These are phyloP conservation scores for Apodemia duryi DNA, from an alignment of 2,888 invertebrate species.

Conservation along the genomic window DNA sequence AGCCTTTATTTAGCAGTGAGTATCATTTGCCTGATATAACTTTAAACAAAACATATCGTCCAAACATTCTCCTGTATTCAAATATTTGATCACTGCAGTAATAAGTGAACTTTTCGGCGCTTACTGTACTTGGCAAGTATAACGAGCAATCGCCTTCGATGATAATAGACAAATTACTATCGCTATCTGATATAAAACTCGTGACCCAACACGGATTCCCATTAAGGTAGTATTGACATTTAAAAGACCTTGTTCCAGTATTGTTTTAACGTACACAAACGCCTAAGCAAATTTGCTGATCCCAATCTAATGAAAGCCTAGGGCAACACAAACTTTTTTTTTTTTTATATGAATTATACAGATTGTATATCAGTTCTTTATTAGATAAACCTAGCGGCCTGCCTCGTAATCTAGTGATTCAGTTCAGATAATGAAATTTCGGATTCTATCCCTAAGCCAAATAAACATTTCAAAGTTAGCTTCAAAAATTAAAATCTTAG, in stretches of 20 bases:
- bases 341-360: neutral
- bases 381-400: no score
- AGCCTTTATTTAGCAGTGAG: no score
- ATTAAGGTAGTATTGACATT: slow-evolving; percentile 55
- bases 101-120: slow-evolving; percentile 17
- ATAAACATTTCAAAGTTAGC: no score
- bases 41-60: no score
- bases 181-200: slow-evolving; percentile 65
- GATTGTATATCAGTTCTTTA: no score
- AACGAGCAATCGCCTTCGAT: slow-evolving; percentile 44
- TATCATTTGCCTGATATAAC: no score
- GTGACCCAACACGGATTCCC: slow-evolving; percentile 63
- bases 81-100: no score
- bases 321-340: neutral
- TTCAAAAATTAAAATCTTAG: no score
- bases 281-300: slow-evolving; percentile 20
- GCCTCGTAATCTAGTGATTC: no score
- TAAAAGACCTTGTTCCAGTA: slow-evolving; percentile 55
- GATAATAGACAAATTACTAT: slow-evolving; percentile 59
- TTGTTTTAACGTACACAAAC: slow-evolving; percentile 38
- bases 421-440: no score
- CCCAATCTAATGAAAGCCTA: slow-evolving; percentile 18
- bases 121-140: slow-evolving; percentile 46
- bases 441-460: no score
- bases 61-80: no score